Evolutionary conservation across 2,888 invertebrate genomes (phyloP).

Genomic region (Nephrocerus scutellatus): DNA sequence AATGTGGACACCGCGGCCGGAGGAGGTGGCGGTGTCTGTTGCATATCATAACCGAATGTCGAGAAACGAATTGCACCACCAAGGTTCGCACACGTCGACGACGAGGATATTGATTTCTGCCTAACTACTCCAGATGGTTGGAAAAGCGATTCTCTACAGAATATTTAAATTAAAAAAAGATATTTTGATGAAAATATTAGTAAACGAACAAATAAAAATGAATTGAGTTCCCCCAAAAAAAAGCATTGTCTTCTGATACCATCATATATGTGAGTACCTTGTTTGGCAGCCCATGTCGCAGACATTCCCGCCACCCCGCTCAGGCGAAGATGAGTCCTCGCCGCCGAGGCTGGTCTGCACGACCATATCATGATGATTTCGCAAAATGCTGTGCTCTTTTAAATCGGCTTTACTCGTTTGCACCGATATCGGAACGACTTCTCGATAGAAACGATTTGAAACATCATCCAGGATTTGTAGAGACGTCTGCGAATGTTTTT

Average conservation of each 20-base stretch:
- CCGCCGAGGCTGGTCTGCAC: conserved; percentile 39
- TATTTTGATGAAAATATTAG: background rate
- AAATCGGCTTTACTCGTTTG: conserved; percentile 39
- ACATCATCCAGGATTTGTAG: conserved; percentile 46
- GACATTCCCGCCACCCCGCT: conserved; percentile 50
- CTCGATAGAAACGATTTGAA: conserved; percentile 45
- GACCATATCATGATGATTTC: conserved; percentile 42
- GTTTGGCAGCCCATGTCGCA: conserved; percentile 76
- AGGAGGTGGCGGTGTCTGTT: conserved; percentile 23
- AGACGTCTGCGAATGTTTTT: conserved; percentile 46
- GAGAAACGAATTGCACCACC: conserved; percentile 40
- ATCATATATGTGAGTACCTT: no score
- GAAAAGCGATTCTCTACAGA: conserved; percentile 41
- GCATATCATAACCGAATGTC: conserved; percentile 45
- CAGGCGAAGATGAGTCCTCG: conserved; percentile 25
- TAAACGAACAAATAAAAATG: no score
- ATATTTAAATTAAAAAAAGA: conserved; percentile 1
- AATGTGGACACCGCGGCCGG: conserved; percentile 26
- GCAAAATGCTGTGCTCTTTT: conserved; percentile 43
- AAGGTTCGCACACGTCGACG: conserved; percentile 32
- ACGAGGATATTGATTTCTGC: conserved; percentile 42
- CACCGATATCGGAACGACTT: conserved; percentile 39
- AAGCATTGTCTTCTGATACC: no score
- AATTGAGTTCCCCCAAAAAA: no score
- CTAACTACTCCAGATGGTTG: conserved; percentile 36